Base-by-base conservation (phyloP, 2,113 vertebrate genomes). In the Picathartes gymnocephalus region DNA sequence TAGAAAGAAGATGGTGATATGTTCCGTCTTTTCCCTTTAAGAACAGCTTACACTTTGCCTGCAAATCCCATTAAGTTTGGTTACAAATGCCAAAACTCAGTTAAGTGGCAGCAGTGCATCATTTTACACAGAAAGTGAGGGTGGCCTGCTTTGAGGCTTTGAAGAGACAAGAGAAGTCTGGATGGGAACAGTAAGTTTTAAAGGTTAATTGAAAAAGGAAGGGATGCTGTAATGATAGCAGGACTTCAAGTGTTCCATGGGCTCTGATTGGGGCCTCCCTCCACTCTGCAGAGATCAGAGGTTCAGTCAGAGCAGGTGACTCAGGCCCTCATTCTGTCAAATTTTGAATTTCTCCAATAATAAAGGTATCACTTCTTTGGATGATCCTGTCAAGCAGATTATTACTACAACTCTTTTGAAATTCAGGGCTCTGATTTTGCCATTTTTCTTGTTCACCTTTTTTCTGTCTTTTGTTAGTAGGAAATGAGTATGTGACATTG, bases 261-360 rank as follows among this genome's bases (percentile, higher is more conserved):
- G 7, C 30, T 69, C 33, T 51, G 16, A 6, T 3, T 70, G 27
- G 27, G 81, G 25, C 23, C 9, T 48, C 10, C 72, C 33, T 51
- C 5, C 20, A 9, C 9, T 54, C 24, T 0, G 0, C 2, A 7
- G 23, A 24, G 30, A 45, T n/a, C 40, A 70, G 25, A 73, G n/a
- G 4, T 65, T 86, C 56, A 47, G 15, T 44, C 57, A 85, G 10
- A 79, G 28, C 12, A 66, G 10, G 24, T 40, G 2, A 4, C 45
- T 74, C 56, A 73, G 30, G 45, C 13, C 9, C 21, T 73, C 13
- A 22, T 51, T 20, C 20, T n/a, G 12, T 0, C 27, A 88, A 61
- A 64, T 71, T 91, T 22, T 71, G 1, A 80, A 6, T 53, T 47
- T 57, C 30, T 40, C 6, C 39, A 27, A 3, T 27, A 54, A 48